Base-by-base conservation (phyloP, 2,113 vertebrate genomes). In the Hemiprocne comata region DNA sequence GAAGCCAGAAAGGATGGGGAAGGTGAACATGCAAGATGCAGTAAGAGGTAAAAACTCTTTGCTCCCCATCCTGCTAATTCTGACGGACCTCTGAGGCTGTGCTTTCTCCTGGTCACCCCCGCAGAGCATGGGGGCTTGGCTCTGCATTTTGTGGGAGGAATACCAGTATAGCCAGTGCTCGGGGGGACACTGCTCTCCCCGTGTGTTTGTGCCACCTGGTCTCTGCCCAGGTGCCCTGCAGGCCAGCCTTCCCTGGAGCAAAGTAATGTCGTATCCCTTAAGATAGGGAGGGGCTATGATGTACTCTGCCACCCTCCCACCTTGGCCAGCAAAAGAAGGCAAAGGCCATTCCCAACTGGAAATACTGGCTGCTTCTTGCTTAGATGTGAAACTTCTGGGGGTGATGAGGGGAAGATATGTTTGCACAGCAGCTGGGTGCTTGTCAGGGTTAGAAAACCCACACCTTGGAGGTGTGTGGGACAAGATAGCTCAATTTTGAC, bases 391-490 rank as follows among this genome's bases (percentile, higher is more conserved):
- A 10, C 28, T 29, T 11, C 6, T 16, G 13, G 42, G 34, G n/a
- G 8, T 4, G 7, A 7, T 13, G 15, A 13, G 17, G 20, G 1
- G 1, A 24, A 33, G 44, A 38, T 19, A 9, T 28, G 11, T 3
- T 29, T 77, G 25, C 44, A 17, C 31, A 72, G 57, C 57, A 61
- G 16, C 58, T 0, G 2, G 4, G 8, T 11, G 65, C 65, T 15
- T 0, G 1, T 7, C 0, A 2, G 61, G 25, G 23, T 50, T 58
- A 18, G 48, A 20, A 48, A 74, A 8, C 46, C 44, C 40, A 2
- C 14, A 6, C 20, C 8, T 36, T 2, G 2, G 17, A 53, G 64
- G 58, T 0, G 0, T 2, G 15, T 26, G 33, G 17, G n/a, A 26
- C 0, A 1, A 15, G 50, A 7, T 0, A 2, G 29, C 38, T 55